phyloP scores from a whole-genome alignment of 2,113 vertebrate genomes.

The Sylvicapra grimmia region DNA sequence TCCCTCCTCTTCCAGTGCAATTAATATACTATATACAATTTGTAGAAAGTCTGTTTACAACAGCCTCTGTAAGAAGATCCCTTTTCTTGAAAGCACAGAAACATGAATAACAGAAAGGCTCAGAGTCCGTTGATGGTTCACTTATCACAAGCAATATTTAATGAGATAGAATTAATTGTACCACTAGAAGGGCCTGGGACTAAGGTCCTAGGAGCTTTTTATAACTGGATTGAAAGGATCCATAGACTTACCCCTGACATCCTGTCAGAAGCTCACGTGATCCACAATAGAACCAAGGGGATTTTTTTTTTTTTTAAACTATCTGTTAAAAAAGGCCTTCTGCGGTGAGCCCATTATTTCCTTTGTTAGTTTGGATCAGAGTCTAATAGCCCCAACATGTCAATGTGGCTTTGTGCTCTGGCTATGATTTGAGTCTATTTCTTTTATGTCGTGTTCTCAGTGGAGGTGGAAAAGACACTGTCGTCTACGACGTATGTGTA shows the following conservation, averaged over 20 bases:
- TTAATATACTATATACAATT: background rate
- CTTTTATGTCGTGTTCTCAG: background rate
- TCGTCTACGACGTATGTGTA: accelerated
- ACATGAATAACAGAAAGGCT: background rate
- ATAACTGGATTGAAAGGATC: background rate
- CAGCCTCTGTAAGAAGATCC: background rate
- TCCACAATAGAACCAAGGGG: background rate
- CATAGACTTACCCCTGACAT: background rate
- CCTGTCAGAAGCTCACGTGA: background rate
- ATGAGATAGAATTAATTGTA: background rate
- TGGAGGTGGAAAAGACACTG: background rate
- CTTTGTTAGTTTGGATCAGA: background rate
- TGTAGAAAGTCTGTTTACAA: background rate
- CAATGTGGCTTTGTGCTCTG: background rate
- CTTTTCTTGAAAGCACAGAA: background rate
- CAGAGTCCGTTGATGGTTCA: background rate
- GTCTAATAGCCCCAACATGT: background rate
- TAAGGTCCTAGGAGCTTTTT: background rate
- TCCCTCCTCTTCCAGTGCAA: background rate
- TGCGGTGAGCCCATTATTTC: background rate
- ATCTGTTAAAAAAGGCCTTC: background rate
- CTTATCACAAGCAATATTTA: background rate
- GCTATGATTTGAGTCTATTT: background rate
- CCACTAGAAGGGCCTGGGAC: background rate
- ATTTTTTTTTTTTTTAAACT: background rate